Evolutionary conservation across 2,888 invertebrate genomes (phyloP), one percentile per base, ranked within the genome.

Genomic region (Macrophya annulata): DNA sequence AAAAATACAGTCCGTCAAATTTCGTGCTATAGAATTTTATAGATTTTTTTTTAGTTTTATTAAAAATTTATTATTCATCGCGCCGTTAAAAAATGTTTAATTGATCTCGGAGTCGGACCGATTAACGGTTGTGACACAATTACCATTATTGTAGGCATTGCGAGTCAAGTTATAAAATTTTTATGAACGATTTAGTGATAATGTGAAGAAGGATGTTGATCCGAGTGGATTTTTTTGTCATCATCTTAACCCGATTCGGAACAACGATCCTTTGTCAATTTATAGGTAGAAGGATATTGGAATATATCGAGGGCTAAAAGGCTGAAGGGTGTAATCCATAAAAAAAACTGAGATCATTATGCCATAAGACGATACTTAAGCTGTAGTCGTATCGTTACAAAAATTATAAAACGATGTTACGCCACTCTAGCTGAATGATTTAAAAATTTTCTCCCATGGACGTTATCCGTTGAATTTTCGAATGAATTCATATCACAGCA

Each of bases 301-400:
- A 25, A 74, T 74, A 74, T 45, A 74, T 74, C 72, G 72, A 74
- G 45, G 43, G n/a, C 72, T 74, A 45, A 74, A n/a, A 43, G 72
- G 45, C n/a, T 12, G 12, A 21, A 45, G 72, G n/a, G 72, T 21
- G 12, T 43, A 74, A 17, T 15, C 37, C 4, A 43, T 21, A 21
- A 25, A 17, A 72, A 43, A 45, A 43, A 3, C 9, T 10, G 43
- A 45, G n/a, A n/a, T 74, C n/a, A 74, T 45, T 40, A 31, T 31
- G 43, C 21, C 68, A 5, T 37, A 31, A 15, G 37, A 31, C 10
- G 68, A 21, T n/a, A 37, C 6, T 68, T 37, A 4, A 68, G 37
- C 17, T 17, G 37, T 17, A 37, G 37, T 37, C 37, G 62, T 21
- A 6, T 68, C 68, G 21, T 31, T 37, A 37, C 17, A 4, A 37